These are phyloP conservation scores for Zootermopsis nevadensis DNA, from an alignment of 2,888 invertebrate species.

Conservation along the genomic window DNA sequence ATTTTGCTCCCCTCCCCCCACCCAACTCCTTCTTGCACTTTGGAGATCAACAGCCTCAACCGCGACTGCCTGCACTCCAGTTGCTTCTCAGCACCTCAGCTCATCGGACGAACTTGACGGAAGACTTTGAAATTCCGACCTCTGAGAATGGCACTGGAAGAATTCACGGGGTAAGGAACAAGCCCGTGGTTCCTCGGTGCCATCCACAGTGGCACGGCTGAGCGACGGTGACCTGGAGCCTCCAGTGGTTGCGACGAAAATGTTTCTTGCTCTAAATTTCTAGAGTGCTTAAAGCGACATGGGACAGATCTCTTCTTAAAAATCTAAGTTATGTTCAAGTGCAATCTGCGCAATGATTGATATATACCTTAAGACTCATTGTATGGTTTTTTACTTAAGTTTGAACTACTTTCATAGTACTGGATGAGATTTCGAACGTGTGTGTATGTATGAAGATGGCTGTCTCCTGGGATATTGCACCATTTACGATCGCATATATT, in stretches of 20 bases:
- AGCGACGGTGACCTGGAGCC: neutral
- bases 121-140: slow-evolving; percentile 12
- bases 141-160: slow-evolving; percentile 83
- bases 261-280: too few relatives aligned
- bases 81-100: slow-evolving; percentile 37
- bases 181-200: slow-evolving; percentile 79
- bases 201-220: slow-evolving; percentile 62
- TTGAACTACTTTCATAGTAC: too few relatives aligned
- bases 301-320: too few relatives aligned
- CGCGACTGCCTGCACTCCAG: slow-evolving; percentile 36
- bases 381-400: too few relatives aligned
- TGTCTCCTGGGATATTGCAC: too few relatives aligned
- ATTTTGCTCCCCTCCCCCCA: slow-evolving; percentile 31
- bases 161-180: slow-evolving; percentile 79
- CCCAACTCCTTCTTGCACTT: neutral
- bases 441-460: too few relatives aligned
- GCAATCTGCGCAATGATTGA: too few relatives aligned
- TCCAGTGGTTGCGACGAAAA: neutral
- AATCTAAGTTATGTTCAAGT: too few relatives aligned
- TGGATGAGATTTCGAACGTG: too few relatives aligned
- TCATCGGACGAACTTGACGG: neutral
- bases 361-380: too few relatives aligned
- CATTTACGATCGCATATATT: too few relatives aligned
- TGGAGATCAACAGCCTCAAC: slow-evolving; percentile 46
- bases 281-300: too few relatives aligned